Evolutionary conservation across 37 sponge, comb jelly and placozoan genomes (phyloP), one percentile per base, ranked within the genome.

Genomic region (Beroe ovata): DNA sequence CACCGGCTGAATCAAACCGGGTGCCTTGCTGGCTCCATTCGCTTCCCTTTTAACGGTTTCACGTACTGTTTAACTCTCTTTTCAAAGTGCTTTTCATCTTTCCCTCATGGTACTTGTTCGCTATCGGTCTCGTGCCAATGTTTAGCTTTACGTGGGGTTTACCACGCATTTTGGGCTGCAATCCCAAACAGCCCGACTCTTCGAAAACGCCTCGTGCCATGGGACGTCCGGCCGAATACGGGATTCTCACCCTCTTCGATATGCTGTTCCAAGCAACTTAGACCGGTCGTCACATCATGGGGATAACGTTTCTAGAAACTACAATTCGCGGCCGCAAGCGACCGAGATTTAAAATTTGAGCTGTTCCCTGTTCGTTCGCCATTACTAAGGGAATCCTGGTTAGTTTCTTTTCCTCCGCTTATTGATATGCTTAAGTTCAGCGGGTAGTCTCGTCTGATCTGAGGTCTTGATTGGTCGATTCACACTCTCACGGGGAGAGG

Each of bases 351-450:
- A 37, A 90, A 64, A 89, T 89, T 91, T 90, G 94, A 92, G 94
- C 94, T 93, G 38, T 92, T 93, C 94, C 94, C 94, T 42, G 92
- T 93, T 93, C 92, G 89, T 92, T 93, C 92, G 94, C 92, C 94
- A 92, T 90, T 93, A 92, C 92, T 93, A 91, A 39, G 94, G 94
- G 94, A 93, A 93, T n/a, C n/a, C n/a, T n/a, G n/a, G n/a, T n/a
- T n/a, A n/a, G n/a, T n/a, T n/a, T n/a, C n/a, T n/a, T n/a, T n/a
- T n/a, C n/a, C n/a, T n/a, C n/a, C n/a, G n/a, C n/a, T n/a, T n/a
- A n/a, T n/a, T n/a, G n/a, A n/a, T n/a, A n/a, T n/a, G n/a, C n/a
- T n/a, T n/a, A n/a, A n/a, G n/a, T n/a, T n/a, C n/a, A n/a, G n/a
- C n/a, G 94, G 92, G 94, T 94, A 88, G 71, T 88, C 94, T 91